Evolutionary conservation across 2,113 vertebrate genomes (phyloP), one percentile per base, ranked within the genome.

Genomic region (Hyperoodon ampullatus): DNA sequence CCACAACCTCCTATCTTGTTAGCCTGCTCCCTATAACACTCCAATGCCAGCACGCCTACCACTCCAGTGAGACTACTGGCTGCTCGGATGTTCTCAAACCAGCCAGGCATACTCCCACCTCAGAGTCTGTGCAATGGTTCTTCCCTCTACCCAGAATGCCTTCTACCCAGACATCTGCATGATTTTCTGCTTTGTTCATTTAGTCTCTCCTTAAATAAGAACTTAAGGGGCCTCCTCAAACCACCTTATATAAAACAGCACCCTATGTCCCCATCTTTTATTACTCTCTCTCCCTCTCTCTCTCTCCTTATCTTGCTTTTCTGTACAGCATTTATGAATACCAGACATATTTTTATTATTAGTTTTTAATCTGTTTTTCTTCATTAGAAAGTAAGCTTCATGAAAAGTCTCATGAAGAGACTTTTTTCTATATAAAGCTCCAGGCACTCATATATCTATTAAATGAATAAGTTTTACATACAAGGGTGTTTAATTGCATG

Each of bases 301-400:
- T 80, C 55, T n/a, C 65, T 70, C 39, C 47, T 92, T 85, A 85
- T 30, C 53, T 35, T 81, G 30, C 28, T 58, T 96, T 83, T 74
- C 70, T 70, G 30, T 30, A 85, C 0, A 70, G 33, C 5, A 47
- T 44, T 72, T 71, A 71, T 33, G 61, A 78, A 33, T 84, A 58
- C 5, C 16, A 55, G 42, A 58, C 2, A 26, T 68, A 63, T 58
- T 85, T 88, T 75, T 39, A 84, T 50, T 84, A 60, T 1, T 66
- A 30, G 19, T 85, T 63, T 96, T 78, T 93, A 93, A 70, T 61
- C n/a, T 74, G 12, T 24, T 55, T 71, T 97, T 90, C 81, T 26
- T 94, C 75, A 93, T 13, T 13, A 84, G 53, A 78, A 94, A n/a
- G 2, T 81, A 80, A 42, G 47, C 71, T 93, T 94, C 66, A 82